Evolutionary conservation across 1,140 invertebrate genomes (phyloP).

Genomic region (Prorops nasuta): DNA sequence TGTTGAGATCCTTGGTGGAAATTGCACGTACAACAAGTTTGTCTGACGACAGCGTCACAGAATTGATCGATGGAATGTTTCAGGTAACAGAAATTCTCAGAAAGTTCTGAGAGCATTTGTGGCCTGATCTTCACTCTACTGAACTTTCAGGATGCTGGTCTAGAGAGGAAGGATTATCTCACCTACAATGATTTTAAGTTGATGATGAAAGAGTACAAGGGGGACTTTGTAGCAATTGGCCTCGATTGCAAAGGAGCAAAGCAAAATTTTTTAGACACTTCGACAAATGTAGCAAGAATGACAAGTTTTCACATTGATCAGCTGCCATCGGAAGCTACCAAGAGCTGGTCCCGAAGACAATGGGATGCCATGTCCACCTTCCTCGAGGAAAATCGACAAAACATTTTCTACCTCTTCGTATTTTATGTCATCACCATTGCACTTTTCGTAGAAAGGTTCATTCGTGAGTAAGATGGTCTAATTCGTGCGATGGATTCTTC

Average conservation of each 20-base stretch:
- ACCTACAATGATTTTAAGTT: slow-evolving; percentile 94
- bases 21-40: slow-evolving; percentile 90
- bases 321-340: slow-evolving; percentile 67
- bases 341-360: slow-evolving; percentile 72
- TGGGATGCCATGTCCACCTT: slow-evolving; percentile 88
- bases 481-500: neutral
- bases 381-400: slow-evolving; percentile 97
- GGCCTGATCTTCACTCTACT: neutral
- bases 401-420: slow-evolving; percentile 96
- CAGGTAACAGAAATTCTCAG: slow-evolving; percentile 54
- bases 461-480: slow-evolving; percentile 68
- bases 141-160: slow-evolving; percentile 74
- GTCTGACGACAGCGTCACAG: slow-evolving; percentile 86
- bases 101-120: neutral
- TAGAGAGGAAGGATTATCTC: slow-evolving; percentile 87
- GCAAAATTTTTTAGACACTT: slow-evolving; percentile 92
- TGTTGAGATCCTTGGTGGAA: slow-evolving; percentile 90
- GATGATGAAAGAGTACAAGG: slow-evolving; percentile 97
- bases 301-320: slow-evolving; percentile 90
- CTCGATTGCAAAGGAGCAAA: slow-evolving; percentile 95
- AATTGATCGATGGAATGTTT: slow-evolving; percentile 94
- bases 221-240: slow-evolving; percentile 94
- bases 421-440: slow-evolving; percentile 95
- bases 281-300: slow-evolving; percentile 92
- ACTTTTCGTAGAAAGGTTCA: slow-evolving; percentile 94